phyloP scores from a whole-genome alignment of 1,140 invertebrate species.

The Drosophila aff. region DNA sequence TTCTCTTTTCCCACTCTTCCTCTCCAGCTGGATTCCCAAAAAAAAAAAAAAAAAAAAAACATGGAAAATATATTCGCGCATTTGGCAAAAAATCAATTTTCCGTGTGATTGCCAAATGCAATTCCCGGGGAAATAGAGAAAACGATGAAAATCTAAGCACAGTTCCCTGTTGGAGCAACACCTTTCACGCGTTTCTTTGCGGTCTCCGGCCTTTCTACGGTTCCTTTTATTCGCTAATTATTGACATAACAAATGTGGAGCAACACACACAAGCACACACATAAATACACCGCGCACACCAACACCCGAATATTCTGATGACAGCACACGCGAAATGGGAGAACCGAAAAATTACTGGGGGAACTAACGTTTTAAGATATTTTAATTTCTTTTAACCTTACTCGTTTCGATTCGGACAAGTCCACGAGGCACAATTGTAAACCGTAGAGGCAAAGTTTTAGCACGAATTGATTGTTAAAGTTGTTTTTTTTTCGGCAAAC shows the following conservation, averaged over 20 bases:
- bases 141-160: slow-evolving; percentile 14
- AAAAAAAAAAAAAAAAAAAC: slow-evolving; percentile 29
- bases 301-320: slow-evolving; percentile 26
- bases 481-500: not conserved
- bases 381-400: not conserved
- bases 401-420: not conserved
- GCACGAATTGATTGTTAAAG: not conserved
- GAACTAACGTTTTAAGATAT: not conserved
- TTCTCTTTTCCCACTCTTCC: not conserved
- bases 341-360: slow-evolving; percentile 41
- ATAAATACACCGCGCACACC: not conserved
- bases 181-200: slow-evolving; percentile 56
- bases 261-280: slow-evolving; percentile 14
- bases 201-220: slow-evolving; percentile 24
- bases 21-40: slow-evolving; percentile 15
- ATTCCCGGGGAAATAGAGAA: slow-evolving; percentile 39
- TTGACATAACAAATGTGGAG: slow-evolving; percentile 78
- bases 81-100: slow-evolving; percentile 83
- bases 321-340: slow-evolving; percentile 67
- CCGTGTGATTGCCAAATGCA: slow-evolving; percentile 74
- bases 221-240: slow-evolving; percentile 71
- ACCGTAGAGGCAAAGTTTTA: not conserved
- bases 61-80: slow-evolving; percentile 58
- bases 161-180: slow-evolving; percentile 20
- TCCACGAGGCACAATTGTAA: not conserved